Evolutionary conservation across 2,888 invertebrate species (phyloP).

Genomic region (Microctonus aethiopoides): DNA sequence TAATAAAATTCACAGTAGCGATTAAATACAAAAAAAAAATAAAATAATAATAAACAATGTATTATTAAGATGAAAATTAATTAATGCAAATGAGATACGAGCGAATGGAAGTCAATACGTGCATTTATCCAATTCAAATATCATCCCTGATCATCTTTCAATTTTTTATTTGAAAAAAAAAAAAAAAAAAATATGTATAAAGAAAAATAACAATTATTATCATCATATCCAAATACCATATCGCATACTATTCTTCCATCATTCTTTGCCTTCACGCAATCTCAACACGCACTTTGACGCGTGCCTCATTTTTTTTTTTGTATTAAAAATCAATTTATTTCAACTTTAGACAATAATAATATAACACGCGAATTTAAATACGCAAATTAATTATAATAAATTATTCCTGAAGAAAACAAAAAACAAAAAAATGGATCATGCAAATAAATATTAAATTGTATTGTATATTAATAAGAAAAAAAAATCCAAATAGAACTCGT

Average conservation of each 20-base stretch:
- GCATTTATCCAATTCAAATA: not conserved
- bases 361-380: not conserved
- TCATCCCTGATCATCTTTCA: too few relatives aligned
- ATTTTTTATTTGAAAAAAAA: too few relatives aligned
- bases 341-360: conserved; percentile 28
- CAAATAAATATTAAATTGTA: not conserved
- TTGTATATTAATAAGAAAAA: not conserved
- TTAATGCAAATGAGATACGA: not conserved
- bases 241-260: conserved; percentile 9
- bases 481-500: not conserved
- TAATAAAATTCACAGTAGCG: not conserved
- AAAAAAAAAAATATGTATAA: not conserved
- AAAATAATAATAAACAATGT: too few relatives aligned
- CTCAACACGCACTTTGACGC: not conserved
- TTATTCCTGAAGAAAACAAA: not conserved
- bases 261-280: not conserved
- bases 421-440: not conserved
- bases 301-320: not conserved
- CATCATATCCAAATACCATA: conserved; percentile 28
- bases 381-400: conserved; percentile 7
- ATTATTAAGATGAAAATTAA: conserved; percentile 1
- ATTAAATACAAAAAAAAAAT: conserved; percentile 17
- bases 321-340: conserved; percentile 14
- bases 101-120: not conserved
- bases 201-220: conserved; percentile 1